Conservation (phyloP, 2,797 vertebrate species). For the Smutsia temminckii region DNA sequence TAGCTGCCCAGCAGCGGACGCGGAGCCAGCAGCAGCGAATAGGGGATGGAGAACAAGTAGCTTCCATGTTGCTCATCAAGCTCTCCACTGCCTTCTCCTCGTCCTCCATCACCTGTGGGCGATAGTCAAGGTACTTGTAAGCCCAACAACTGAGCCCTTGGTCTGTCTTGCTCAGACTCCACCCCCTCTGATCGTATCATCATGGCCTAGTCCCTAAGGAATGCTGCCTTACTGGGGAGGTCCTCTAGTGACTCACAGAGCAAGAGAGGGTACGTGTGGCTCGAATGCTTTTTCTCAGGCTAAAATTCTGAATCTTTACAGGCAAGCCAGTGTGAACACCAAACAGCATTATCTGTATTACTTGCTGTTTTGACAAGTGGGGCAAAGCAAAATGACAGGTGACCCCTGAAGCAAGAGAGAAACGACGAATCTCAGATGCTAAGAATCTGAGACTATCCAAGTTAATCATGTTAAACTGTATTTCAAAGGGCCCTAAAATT, state of each 20-base stretch:
- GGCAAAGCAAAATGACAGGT: neutral
- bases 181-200: constrained; percentile 17
- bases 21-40: constrained; percentile 58
- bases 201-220: constrained; percentile 10
- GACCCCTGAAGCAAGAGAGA: neutral
- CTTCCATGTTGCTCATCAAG: constrained; percentile 56
- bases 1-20: constrained; percentile 85
- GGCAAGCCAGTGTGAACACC: neutral
- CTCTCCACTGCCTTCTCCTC: constrained; percentile 70
- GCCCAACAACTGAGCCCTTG: constrained; percentile 58
- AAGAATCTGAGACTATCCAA: neutral
- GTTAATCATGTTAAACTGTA: constrained; percentile 11
- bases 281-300: constrained; percentile 16
- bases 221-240: constrained; percentile 57
- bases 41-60: constrained; percentile 60
- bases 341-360: neutral
- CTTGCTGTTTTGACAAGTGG: constrained; percentile 10
- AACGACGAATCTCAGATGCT: neutral
- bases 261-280: neutral
- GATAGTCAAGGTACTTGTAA: constrained; percentile 69
- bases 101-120: constrained; percentile 76
- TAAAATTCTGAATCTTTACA: constrained; percentile 29
- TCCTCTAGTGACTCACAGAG: constrained; percentile 59
- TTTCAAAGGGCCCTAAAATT: neutral
- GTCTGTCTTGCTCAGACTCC: constrained; percentile 67